Conservation (phyloP, 2,113 vertebrate species). For the Phasianus colchicus region DNA sequence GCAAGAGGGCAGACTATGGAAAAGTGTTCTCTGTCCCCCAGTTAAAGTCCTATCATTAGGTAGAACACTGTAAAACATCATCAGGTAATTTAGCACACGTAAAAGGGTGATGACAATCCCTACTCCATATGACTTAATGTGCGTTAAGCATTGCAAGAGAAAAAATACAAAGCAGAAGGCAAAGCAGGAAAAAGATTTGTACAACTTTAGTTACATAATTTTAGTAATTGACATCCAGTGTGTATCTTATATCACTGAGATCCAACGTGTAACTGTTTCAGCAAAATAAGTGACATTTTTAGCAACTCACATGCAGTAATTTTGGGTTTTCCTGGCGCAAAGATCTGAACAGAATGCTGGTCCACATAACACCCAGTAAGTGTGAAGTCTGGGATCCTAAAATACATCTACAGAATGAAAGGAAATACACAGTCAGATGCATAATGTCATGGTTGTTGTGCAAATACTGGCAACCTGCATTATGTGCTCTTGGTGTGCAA, state of each 20-base stretch:
- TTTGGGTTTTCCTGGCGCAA: slow-evolving; percentile 88
- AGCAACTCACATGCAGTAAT: slow-evolving; percentile 86
- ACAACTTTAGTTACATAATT: not conserved
- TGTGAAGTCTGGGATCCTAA: slow-evolving; percentile 91
- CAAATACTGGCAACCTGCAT: not conserved
- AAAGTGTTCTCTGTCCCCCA: not conserved
- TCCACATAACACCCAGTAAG: slow-evolving; percentile 92
- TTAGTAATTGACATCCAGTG: not conserved
- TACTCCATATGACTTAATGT: not conserved
- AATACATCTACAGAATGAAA: slow-evolving; percentile 84
- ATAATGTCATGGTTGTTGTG: not conserved
- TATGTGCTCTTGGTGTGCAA: not conserved
- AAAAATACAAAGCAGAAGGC: not conserved
- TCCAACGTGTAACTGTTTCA: not conserved
- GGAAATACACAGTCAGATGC: not conserved
- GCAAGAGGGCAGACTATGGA: not conserved
- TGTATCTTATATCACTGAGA: not conserved
- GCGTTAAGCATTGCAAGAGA: not conserved
- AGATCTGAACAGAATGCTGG: slow-evolving; percentile 93
- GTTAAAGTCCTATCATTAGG: not conserved
- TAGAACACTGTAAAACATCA: not conserved
- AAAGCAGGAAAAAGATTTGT: not conserved
- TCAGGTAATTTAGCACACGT: not conserved
- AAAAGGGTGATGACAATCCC: not conserved
- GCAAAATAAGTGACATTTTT: not conserved